Percentiles rank a stretch among this genome's conserved stretches.
These are phyloP conservation scores for Galleria mellonella DNA, from an alignment of 1,140 invertebrate genomes.

Conservation along the genomic window DNA sequence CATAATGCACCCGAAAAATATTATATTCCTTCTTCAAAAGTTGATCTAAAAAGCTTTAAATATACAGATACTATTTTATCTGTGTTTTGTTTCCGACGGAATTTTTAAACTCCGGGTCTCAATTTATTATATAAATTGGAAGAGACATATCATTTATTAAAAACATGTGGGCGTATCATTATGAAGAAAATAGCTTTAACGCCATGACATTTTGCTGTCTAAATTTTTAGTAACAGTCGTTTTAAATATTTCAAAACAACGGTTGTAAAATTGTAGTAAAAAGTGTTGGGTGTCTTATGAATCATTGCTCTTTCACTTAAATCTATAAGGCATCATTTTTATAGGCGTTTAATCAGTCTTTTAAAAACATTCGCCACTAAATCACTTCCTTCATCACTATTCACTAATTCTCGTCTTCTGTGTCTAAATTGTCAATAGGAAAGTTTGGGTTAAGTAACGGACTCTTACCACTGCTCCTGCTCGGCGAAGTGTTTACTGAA, in stretches of 20 bases:
- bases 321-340: conserved; percentile 43
- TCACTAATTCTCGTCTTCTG: conserved; percentile 55
- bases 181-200: too few species aligned
- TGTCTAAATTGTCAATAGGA: conserved; percentile 63
- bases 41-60: too few species aligned
- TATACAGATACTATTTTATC: too few species aligned
- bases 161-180: too few species aligned
- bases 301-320: conserved; percentile 14
- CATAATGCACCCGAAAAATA: too few species aligned
- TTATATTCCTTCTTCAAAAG: too few species aligned
- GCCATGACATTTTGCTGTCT: neutral
- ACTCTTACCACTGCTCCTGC: conserved; percentile 48
- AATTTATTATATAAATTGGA: too few species aligned
- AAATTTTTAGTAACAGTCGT: neutral
- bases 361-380: conserved; percentile 24
- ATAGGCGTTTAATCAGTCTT: conserved; percentile 53
- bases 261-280: neutral
- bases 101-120: too few species aligned
- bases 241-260: neutral
- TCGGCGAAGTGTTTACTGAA: conserved; percentile 55
- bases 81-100: too few species aligned
- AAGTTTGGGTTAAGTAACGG: conserved; percentile 64
- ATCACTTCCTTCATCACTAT: conserved; percentile 9
- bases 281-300: neutral
- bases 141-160: too few species aligned